Base-by-base conservation (phyloP, 2,888 invertebrate species). In the Aleiodes leptofemur region DNA sequence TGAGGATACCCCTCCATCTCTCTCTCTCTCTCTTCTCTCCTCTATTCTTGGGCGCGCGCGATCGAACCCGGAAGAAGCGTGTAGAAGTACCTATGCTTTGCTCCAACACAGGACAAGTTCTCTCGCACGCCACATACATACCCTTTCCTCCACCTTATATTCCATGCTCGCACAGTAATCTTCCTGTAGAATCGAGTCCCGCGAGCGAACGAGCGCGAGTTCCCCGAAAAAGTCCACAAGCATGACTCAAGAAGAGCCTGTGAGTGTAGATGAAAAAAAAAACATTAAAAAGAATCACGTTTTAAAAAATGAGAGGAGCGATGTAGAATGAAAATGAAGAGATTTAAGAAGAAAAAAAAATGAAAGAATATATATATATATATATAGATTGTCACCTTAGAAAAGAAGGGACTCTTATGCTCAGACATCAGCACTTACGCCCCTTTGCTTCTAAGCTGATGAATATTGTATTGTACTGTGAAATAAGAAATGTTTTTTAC, bases 1-100 rank as follows among this genome's bases (percentile, higher is more conserved):
- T 43, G 16, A 48, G 64, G 43, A 16, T 34, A 38, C 14, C 38
- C 38, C 61, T 16, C 34, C 61, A 34, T 3, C 34, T 34, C 23
- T 23, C 23, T 23, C 23, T 23, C 23, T 23, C 23, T 23, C 23
- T 23, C 23, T 23, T 23, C 23, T 23, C 34, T 34, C 7, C 43
- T 43, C 43, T 43, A 43, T 43, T 61, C 64, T 48, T 64, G 43
- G 64, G 64, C 23, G 7, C 64, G 7, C 64, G 64, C 48, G 74
- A 74, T 74, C 74, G 64, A 74, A 74, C 74, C 74, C 74, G 74
- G 74, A 74, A 74, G 74, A 74, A 59, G 61, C 55, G 53, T 73
- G 57, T 73, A 57, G 64, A 74, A 1, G 70, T 50, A 29, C 56
- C 48, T 53, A 61, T 70, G 64, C 51, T 23, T 23, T 55, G 64